phyloP scores from a whole-genome alignment of 2,113 vertebrate genomes.

The Cyphomyrus discorhynchus region DNA sequence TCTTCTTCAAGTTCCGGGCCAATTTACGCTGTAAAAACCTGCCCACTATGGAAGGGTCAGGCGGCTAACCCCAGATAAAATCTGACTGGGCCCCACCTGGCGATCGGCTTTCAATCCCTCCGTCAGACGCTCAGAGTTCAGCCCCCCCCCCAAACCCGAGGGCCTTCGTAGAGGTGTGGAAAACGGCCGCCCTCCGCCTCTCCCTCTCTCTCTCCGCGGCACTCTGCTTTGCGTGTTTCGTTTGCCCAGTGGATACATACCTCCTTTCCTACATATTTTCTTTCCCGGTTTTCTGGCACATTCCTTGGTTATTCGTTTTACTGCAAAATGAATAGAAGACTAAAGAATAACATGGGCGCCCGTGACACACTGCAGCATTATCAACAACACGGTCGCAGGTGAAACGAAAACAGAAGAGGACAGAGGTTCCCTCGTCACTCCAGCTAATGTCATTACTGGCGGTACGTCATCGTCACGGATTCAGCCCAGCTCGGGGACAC shows the following conservation, averaged over 20 bases:
- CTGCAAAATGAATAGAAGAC: conserved; percentile 99
- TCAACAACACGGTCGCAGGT: conserved; percentile 75
- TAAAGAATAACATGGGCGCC: conserved; percentile 99
- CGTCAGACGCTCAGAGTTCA: conserved; percentile 48
- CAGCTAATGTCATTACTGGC: conserved; percentile 9
- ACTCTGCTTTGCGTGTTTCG: not conserved
- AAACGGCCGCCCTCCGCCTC: conserved; percentile 18
- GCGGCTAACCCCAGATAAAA: not conserved
- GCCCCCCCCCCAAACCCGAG: conserved; percentile 41
- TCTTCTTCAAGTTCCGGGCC: not conserved
- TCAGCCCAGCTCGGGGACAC: conserved; percentile 75
- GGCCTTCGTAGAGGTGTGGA: conserved; percentile 32
- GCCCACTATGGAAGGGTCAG: not conserved
- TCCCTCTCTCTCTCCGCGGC: conserved; percentile 25
- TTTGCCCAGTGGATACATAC: conserved; percentile 77
- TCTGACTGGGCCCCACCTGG: not conserved
- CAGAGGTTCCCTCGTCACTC: not conserved
- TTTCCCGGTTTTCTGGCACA: conserved; percentile 75
- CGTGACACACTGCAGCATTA: conserved; percentile 83
- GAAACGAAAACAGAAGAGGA: conserved; percentile 28
- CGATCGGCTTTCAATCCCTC: not conserved
- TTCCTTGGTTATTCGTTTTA: conserved; percentile 99
- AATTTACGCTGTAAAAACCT: not conserved
- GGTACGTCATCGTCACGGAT: conserved; percentile 30
- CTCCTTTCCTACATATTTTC: conserved; percentile 84